These are phyloP conservation scores for Zingel zingel DNA, from an alignment of 2,113 vertebrate genomes.

Conservation along the genomic window DNA sequence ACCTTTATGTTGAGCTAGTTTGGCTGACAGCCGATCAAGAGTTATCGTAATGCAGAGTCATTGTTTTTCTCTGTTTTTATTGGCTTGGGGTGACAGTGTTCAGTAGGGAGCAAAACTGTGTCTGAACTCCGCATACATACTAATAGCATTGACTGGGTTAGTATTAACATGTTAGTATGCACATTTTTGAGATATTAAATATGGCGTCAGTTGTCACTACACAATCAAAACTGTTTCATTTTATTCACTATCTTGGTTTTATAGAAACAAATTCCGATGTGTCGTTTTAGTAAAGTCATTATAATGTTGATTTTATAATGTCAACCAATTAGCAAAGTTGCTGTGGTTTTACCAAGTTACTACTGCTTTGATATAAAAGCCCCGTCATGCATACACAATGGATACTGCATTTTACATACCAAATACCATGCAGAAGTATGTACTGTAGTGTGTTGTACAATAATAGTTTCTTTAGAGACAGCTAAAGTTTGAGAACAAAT, in stretches of 20 bases:
- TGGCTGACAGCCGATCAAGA: background rate
- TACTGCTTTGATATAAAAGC: background rate
- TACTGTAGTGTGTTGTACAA: background rate
- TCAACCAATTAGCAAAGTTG: background rate
- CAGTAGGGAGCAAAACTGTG: background rate
- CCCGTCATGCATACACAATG: background rate
- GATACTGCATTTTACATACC: background rate
- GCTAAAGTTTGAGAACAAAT: background rate
- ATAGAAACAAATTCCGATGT: background rate
- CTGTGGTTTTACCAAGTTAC: background rate
- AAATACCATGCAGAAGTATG: background rate
- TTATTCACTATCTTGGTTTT: background rate
- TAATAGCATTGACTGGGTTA: background rate
- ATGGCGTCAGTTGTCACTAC: background rate
- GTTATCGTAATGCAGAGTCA: background rate
- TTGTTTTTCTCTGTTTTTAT: slow-evolving; percentile 2
- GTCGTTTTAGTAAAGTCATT: background rate
- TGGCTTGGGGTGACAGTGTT: background rate
- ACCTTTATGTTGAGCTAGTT: slow-evolving; percentile 12
- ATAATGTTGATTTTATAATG: background rate
- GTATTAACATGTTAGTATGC: background rate
- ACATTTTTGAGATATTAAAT: background rate
- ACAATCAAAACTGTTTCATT: background rate
- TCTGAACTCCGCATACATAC: background rate
- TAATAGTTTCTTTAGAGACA: no score